Base-by-base conservation (phyloP, 2,113 vertebrate genomes). In the Gracilinanus agilis region DNA sequence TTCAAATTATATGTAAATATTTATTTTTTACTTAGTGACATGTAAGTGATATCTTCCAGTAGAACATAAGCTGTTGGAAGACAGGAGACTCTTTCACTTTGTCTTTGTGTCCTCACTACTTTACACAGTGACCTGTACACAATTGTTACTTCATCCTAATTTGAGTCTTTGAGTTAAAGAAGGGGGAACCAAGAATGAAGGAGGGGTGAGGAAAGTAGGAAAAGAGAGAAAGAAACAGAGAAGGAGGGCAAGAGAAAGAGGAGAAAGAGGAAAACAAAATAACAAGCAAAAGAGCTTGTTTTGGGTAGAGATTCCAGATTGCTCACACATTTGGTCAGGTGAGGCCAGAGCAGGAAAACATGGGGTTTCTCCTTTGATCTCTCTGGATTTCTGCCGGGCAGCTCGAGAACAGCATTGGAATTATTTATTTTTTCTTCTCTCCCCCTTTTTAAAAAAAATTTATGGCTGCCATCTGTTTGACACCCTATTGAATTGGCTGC, bases 291-390 rank as follows among this genome's bases (percentile, higher is more conserved):
- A 97, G 95, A 92, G 91, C 34, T 96, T 97, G 92, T 98, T 98
- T 97, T 97, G 96, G 90, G 95, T 94, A 94, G 94, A 54, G 92
- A 97, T 97, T 97, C 96, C 98, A 96, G 95, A 98, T 98, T 98
- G 95, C 97, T 98, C 96, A 97, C 97, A 98, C 98, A 94, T 98
- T 96, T 97, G 90, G 97, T 97, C 97, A 98, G 98, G 97, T 98
- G 97, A 98, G 98, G 97, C 98, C 97, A 98, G 95, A 91, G 93
- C 24, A 90, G 92, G 97, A 94, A 95, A 98, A 96, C 25, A 0
- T 94, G 75, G 88, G 29, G 44, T 96, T 97, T 95, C 27, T 95
- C 90, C 97, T 99, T 98, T 99, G 98, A 98, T 98, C 97, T 98
- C 96, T 75, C 97, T 98, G 95, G 95, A 98, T 95, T 95, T 97